Evolutionary conservation across 2,888 invertebrate species (phyloP), one percentile per base, ranked within the genome.

Genomic region (Cheiracanthium punctorium): DNA sequence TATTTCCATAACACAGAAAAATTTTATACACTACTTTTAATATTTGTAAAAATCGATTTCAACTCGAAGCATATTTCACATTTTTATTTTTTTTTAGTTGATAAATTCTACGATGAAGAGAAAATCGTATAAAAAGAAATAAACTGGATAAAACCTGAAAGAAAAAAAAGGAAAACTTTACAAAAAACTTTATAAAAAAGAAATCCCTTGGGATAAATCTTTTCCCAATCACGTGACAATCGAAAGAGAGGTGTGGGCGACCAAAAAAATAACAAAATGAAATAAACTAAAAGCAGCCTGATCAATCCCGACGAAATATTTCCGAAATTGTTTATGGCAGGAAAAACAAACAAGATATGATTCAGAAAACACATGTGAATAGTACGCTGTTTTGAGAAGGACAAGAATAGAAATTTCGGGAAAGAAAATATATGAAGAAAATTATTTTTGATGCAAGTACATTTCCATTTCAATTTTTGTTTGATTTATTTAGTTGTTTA

Each of bases 241-340:
- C 1, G 24, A 24, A n/a, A 24, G 4, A 5, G 24, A 24, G 58
- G 58, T 20, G 58, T 5, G 20, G 58, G 24, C 5, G 24, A n/a
- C n/a, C n/a, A n/a, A n/a, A n/a, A n/a, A n/a, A n/a, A n/a, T n/a
- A n/a, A n/a, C n/a, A n/a, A n/a, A n/a, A n/a, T n/a, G n/a, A n/a
- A n/a, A n/a, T n/a, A 24, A 58, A 58, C 2, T 58, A 12, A 24
- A 58, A 58, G 24, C 2, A 58, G 58, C 58, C 24, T 58, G 58
- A 58, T 58, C 58, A 58, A 58, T 58, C 58, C 24, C 58, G 24
- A 17, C 24, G 24, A 58, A 58, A 58, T 58, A 58, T 58, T 58
- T 58, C 17, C 58, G 24, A 58, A 58, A 58, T 58, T 58, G 58
- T 58, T 58, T 58, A 24, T 58, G 58, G 58, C 58, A 58, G 24